Evolutionary conservation across 2,113 vertebrate species (phyloP).

Genomic region (Caloenas nicobarica): DNA sequence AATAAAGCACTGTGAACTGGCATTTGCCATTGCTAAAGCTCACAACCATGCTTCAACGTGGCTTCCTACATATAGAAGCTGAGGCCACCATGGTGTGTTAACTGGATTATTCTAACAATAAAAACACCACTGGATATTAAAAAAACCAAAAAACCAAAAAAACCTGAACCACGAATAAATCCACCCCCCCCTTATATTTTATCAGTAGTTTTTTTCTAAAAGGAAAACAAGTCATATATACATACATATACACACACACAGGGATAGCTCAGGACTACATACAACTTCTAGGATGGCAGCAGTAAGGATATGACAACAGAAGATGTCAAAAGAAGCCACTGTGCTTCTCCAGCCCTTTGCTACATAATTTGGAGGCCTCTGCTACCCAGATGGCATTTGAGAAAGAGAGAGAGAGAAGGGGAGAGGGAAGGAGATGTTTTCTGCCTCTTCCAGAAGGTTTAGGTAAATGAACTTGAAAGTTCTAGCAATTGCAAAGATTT

Average conservation of each 20-base stretch:
- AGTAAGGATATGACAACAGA: conserved; percentile 31
- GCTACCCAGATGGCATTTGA: background rate
- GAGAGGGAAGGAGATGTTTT: background rate
- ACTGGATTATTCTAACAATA: background rate
- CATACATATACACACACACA: conserved; percentile 46
- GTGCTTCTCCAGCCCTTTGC: conserved; percentile 68
- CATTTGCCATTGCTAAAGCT: background rate
- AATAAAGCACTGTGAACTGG: background rate
- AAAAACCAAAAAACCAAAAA: background rate
- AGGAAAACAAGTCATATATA: background rate
- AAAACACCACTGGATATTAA: background rate
- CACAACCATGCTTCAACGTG: conserved; percentile 58
- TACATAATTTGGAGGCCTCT: conserved; percentile 52
- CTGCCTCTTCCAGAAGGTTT: background rate
- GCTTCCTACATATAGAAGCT: background rate
- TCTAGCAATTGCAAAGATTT: background rate
- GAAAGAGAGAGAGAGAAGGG: background rate
- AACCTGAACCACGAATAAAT: background rate
- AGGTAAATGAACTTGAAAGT: background rate
- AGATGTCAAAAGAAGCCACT: conserved; percentile 62
- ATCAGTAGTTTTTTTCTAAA: background rate
- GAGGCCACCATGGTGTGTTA: background rate
- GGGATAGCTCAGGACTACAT: conserved; percentile 31
- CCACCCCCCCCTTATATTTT: background rate
- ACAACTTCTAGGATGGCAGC: conserved; percentile 51